Conservation (phyloP, 2,888 invertebrate species). For the Osmoderma eremita region DNA sequence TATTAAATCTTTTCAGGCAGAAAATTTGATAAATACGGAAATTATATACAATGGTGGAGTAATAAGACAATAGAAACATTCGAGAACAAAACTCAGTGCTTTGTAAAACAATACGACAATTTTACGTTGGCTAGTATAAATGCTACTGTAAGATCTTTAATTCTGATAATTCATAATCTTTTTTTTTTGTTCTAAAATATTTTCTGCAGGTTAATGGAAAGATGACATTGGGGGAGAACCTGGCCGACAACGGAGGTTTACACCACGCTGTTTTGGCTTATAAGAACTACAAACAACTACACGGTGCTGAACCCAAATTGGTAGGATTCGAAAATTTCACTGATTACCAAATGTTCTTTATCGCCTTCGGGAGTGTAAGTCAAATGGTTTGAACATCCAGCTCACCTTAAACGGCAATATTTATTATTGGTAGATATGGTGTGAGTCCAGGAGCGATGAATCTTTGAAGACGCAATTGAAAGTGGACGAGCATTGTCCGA, state of each 20-base stretch:
- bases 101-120: conserved; percentile 82
- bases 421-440: conserved; percentile 78
- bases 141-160: conserved; percentile 70
- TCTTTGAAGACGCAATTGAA: conserved; percentile 72
- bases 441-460: conserved; percentile 76
- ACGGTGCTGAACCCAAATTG: conserved; percentile 72
- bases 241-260: conserved; percentile 86
- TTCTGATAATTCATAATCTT: conserved; percentile 43
- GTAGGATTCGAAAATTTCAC: conserved; percentile 79
- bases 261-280: conserved; percentile 79
- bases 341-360: conserved; percentile 81
- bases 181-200: not conserved
- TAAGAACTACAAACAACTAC: conserved; percentile 67
- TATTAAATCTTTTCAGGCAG: conserved; percentile 68
- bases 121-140: conserved; percentile 73
- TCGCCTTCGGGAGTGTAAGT: conserved; percentile 83
- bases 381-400: not conserved
- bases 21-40: conserved; percentile 86
- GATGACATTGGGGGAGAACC: conserved; percentile 81
- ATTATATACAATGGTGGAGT: conserved; percentile 91
- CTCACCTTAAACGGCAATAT: not conserved
- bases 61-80: conserved; percentile 80
- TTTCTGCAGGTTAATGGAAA: conserved; percentile 74
- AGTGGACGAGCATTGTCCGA: conserved; percentile 79
- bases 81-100: conserved; percentile 81